Conservation (phyloP, 2,113 vertebrate genomes). For the Notothenia rossii region DNA sequence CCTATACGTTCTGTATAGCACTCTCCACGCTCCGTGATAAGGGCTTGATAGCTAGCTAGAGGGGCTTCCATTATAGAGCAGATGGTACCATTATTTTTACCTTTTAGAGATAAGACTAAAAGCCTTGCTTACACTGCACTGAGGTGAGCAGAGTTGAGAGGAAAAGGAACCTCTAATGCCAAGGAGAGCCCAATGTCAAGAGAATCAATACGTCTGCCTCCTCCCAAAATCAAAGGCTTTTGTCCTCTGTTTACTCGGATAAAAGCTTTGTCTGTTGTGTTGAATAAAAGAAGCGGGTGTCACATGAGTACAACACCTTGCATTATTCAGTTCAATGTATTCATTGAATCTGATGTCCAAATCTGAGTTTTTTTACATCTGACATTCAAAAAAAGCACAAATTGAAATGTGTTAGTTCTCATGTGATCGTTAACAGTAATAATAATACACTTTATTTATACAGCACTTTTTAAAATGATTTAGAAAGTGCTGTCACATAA, state of each 20-base stretch:
- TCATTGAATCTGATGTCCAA: too few relatives aligned
- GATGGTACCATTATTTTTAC: constrained; percentile 75
- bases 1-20: constrained; percentile 44
- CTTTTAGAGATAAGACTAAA: constrained; percentile 77
- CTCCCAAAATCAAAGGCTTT: constrained; percentile 67
- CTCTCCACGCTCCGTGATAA: constrained; percentile 61
- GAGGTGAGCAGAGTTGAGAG: constrained; percentile 69
- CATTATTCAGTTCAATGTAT: not conserved
- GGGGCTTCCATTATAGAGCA: constrained; percentile 60
- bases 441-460: too few relatives aligned
- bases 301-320: constrained; percentile 22
- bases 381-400: too few relatives aligned
- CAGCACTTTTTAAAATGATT: too few relatives aligned
- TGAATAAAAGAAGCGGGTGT: constrained; percentile 60
- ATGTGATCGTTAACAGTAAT: too few relatives aligned
- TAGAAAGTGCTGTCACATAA: too few relatives aligned
- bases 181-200: constrained; percentile 77
- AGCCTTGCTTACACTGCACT: constrained; percentile 58
- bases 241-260: constrained; percentile 50
- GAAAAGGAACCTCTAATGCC: constrained; percentile 68
- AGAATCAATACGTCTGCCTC: constrained; percentile 74
- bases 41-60: constrained; percentile 57
- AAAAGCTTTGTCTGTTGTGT: constrained; percentile 50
- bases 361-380: too few relatives aligned
- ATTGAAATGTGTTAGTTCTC: too few relatives aligned